Percentiles rank a stretch among this genome's conserved stretches.
phyloP scores from a whole-genome alignment of 2,888 invertebrate genomes.

The Tyria jacobaeae region DNA sequence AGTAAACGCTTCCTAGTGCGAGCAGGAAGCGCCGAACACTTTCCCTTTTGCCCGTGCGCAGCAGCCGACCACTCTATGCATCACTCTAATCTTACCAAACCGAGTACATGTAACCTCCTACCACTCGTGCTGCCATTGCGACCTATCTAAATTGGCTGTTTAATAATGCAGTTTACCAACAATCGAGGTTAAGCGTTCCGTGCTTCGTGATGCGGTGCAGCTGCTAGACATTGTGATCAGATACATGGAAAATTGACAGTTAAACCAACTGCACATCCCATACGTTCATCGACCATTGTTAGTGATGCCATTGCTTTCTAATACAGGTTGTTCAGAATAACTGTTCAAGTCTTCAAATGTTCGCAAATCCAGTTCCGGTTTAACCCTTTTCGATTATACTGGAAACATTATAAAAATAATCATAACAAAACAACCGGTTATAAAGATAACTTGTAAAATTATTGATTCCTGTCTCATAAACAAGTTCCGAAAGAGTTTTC shows the following conservation, averaged over 20 bases:
- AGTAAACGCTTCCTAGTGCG: conserved; percentile 81
- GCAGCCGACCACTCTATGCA: conserved; percentile 80
- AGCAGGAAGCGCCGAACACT: conserved; percentile 83
- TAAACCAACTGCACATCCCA: conserved; percentile 48
- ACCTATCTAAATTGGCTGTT: conserved; percentile 56
- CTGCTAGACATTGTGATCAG: conserved; percentile 70
- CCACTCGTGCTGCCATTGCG: conserved; percentile 30
- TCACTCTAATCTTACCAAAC: conserved; percentile 70
- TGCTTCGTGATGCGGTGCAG: conserved; percentile 75
- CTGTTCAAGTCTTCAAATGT: conserved; percentile 59
- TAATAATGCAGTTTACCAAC: conserved; percentile 80
- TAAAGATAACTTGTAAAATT: conserved; percentile 54
- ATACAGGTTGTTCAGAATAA: conserved; percentile 50
- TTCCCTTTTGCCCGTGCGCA: conserved; percentile 85
- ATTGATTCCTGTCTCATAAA: conserved; percentile 61
- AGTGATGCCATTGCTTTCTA: conserved; percentile 55
- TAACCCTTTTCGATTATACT: conserved; percentile 61
- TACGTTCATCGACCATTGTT: conserved; percentile 55
- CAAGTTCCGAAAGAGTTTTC: conserved; percentile 60
- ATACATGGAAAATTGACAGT: conserved; percentile 52
- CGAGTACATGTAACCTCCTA: conserved; percentile 42
- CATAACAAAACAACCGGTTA: conserved; percentile 69
- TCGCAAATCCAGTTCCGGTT: conserved; percentile 58
- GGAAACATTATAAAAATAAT: conserved; percentile 62
- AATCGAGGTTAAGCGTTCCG: conserved; percentile 80